A percentile compares a stretch with the other conserved stretches of the same genome.
Evolutionary conservation across 2,797 vertebrate species (phyloP).

Genomic region (Percopsis omiscomaycus): DNA sequence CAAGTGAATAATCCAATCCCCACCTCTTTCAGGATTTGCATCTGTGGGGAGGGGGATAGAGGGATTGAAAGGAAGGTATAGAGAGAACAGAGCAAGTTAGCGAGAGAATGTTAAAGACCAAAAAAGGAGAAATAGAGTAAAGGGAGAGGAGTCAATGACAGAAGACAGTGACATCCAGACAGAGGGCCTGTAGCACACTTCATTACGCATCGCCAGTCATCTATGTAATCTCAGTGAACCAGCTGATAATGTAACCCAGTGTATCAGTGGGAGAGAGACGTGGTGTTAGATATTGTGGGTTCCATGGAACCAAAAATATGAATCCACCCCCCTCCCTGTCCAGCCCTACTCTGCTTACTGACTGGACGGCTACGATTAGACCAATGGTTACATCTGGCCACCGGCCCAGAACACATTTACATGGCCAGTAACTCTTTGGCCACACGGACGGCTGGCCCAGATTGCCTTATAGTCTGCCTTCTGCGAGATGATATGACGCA

Average conservation of each 20-base stretch:
- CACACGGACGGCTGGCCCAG: constrained; percentile 47
- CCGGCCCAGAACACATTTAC: constrained; percentile 60
- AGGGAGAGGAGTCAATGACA: not conserved
- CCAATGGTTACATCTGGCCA: constrained; percentile 59
- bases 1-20: constrained; percentile 38
- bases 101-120: not conserved
- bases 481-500: constrained; percentile 69
- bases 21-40: constrained; percentile 32
- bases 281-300: constrained; percentile 25
- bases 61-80: constrained; percentile 18
- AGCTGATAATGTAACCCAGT: constrained; percentile 49
- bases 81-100: not conserved
- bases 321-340: constrained; percentile 35
- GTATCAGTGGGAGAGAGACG: not conserved
- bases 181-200: constrained; percentile 2
- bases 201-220: constrained; percentile 27
- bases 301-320: constrained; percentile 24
- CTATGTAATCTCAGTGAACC: constrained; percentile 39
- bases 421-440: constrained; percentile 58
- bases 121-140: not conserved
- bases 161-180: not conserved
- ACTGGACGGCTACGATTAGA: constrained; percentile 48
- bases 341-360: constrained; percentile 15
- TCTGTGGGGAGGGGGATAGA: constrained; percentile 10
- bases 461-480: constrained; percentile 47